Percentiles rank a stretch among this genome's conserved stretches.
These are phyloP conservation scores for Ailuropoda melanoleuca DNA, from an alignment of 2,113 vertebrate species.

Conservation along the genomic window DNA sequence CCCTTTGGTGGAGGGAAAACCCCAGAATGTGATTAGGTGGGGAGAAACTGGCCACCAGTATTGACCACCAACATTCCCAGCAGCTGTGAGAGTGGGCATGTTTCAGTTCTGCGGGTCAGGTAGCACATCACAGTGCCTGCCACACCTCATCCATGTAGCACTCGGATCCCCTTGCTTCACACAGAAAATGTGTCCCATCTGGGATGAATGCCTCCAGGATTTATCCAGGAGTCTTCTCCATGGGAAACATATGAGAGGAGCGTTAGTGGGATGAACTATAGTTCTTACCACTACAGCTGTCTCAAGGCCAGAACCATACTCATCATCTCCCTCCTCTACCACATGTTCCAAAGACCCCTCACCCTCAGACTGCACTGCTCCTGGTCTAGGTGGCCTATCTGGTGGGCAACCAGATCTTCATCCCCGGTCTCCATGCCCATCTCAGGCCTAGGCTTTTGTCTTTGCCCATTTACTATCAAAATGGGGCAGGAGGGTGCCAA, in stretches of 20 bases:
- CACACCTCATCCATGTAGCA: background rate
- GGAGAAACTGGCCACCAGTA: background rate
- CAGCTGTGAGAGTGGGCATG: no score
- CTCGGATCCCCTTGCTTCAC: background rate
- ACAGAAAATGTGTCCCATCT: background rate
- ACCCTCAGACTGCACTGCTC: background rate
- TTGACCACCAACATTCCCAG: background rate
- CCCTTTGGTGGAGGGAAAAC: background rate
- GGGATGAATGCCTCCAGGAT: background rate
- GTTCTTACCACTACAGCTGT: background rate
- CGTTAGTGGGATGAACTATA: background rate
- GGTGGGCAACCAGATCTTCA: no score
- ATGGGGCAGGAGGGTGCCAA: background rate
- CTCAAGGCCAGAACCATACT: background rate
- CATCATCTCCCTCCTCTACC: background rate
- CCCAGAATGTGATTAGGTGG: background rate
- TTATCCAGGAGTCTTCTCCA: background rate
- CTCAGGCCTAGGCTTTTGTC: background rate
- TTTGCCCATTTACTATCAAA: background rate
- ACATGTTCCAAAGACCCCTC: background rate
- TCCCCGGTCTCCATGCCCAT: background rate
- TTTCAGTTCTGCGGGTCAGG: background rate
- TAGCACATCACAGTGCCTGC: background rate
- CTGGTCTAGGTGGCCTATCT: background rate
- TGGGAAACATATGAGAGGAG: background rate